These are phyloP conservation scores for Aselliscus stoliczkanus DNA, from an alignment of 2,797 vertebrate genomes.

Conservation along the genomic window DNA sequence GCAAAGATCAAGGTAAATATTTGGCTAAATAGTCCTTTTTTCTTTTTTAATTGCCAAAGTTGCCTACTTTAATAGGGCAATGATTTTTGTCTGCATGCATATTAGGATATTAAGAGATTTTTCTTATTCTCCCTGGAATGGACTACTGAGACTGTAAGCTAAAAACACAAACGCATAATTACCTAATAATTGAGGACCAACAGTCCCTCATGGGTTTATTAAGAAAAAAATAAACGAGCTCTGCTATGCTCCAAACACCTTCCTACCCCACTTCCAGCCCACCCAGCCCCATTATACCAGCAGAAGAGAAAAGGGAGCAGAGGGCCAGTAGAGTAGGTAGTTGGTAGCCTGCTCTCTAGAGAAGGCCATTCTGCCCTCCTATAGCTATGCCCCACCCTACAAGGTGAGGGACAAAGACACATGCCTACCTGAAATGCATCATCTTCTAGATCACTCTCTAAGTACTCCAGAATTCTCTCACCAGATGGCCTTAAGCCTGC, in stretches of 20 bases:
- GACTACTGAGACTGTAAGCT: neutral
- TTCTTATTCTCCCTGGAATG: neutral
- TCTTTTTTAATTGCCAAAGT: neutral
- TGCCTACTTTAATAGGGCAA: neutral
- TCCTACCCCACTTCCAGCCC: neutral
- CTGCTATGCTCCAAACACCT: neutral
- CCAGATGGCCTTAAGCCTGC: neutral
- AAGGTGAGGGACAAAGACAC: neutral
- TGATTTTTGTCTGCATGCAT: neutral
- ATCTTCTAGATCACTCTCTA: neutral
- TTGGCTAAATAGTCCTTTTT: neutral
- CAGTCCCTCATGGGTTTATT: neutral
- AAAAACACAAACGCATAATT: neutral
- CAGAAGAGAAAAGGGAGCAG: neutral
- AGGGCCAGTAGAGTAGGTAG: neutral
- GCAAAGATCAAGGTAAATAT: conserved; percentile 4
- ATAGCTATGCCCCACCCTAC: neutral
- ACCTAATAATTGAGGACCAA: neutral
- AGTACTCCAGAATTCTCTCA: neutral
- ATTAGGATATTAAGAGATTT: neutral
- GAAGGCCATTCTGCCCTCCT: neutral
- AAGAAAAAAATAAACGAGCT: neutral
- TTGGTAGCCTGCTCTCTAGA: neutral
- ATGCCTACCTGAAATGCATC: neutral
- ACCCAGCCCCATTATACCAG: neutral